Conservation (phyloP, 1,140 invertebrate species). For the Drosophila hydei region DNA sequence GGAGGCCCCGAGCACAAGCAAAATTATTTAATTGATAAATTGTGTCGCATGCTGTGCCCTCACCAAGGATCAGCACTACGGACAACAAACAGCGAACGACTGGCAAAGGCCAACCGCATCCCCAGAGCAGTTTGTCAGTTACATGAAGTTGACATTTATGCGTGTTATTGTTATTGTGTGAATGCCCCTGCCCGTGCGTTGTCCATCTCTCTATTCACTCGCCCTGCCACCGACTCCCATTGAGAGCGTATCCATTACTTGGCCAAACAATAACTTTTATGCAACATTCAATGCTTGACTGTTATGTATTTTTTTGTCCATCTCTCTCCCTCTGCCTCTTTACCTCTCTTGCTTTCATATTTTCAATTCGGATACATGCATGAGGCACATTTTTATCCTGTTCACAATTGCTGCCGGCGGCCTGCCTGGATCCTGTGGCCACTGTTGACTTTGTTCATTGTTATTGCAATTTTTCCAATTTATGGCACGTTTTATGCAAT, state of each 20-base stretch:
- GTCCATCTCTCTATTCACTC: slow-evolving; percentile 16
- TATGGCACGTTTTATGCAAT: slow-evolving; percentile 52
- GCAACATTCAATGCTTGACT: slow-evolving; percentile 49
- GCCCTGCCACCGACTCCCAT: slow-evolving; percentile 17
- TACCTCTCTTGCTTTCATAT: neutral
- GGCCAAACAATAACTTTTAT: slow-evolving; percentile 69
- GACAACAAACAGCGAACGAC: slow-evolving; percentile 12
- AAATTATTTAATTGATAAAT: slow-evolving; percentile 71
- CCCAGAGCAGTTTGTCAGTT: slow-evolving; percentile 54
- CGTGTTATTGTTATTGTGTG: slow-evolving; percentile 57
- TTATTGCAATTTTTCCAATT: slow-evolving; percentile 64
- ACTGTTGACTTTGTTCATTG: slow-evolving; percentile 51
- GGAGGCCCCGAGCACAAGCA: neutral
- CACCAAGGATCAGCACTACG: slow-evolving; percentile 24
- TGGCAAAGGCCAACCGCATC: slow-evolving; percentile 33
- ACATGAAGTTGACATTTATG: slow-evolving; percentile 77
- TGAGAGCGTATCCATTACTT: slow-evolving; percentile 81
- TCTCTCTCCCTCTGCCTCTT: too few species aligned
- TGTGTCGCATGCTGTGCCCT: slow-evolving; percentile 75
- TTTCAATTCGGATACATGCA: slow-evolving; percentile 11
- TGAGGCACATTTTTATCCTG: slow-evolving; percentile 19
- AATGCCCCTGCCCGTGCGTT: slow-evolving; percentile 26
- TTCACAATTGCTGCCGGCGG: slow-evolving; percentile 49
- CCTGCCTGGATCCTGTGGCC: slow-evolving; percentile 35
- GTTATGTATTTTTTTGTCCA: slow-evolving; percentile 10